Base-by-base conservation (phyloP, 2,797 vertebrate genomes). In the Margarornis squamiger region DNA sequence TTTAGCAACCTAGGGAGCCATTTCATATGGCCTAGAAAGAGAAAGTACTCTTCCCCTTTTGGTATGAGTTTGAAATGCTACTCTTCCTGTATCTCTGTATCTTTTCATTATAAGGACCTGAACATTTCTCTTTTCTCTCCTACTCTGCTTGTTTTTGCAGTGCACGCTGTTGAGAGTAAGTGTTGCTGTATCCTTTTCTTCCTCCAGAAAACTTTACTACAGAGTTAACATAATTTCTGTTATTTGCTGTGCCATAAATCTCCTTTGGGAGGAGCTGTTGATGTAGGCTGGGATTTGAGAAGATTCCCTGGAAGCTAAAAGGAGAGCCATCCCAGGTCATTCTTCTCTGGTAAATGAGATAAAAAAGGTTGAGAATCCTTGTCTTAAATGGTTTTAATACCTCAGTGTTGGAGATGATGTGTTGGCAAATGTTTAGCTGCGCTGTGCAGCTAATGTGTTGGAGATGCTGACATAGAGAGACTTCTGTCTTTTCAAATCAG, bases 131-230 rank as follows among this genome's bases (percentile, higher is more conserved):
- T 97, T 94, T 95, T 97, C 90, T 97, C 87, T 96, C 82, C 90
- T 92, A 72, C 78, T 91, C 80, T 92, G 73, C 87, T 95, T 72
- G 36, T 96, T 96, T 96, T 97, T 97, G 96, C 97, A 98, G 97
- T 98, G 68, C 97, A 97, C 39, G 88, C 96, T 96, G 97, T 98
- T 95, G 97, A 98, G 96, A 98, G 97, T 98, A 98, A 97, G 97
- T 98, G 93, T 83, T 93, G 82, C 45, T 93, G 6, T 68, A 68
- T 68, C 41, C 15, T 68, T 75, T 51, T 67, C 71, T 76, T 32
- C 29, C 34, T 90, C 34, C 26, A n/a, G 52, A 72, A 61, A 38
- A 11, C 66, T 68, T 57, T 36, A 18, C n/a, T 83, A 16, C 43
- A n/a, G 74, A 88, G 52, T 66, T 70, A 62, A 80, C 7, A 23